Conservation (phyloP, 2,888 invertebrate genomes). For the Alcis repandata region DNA sequence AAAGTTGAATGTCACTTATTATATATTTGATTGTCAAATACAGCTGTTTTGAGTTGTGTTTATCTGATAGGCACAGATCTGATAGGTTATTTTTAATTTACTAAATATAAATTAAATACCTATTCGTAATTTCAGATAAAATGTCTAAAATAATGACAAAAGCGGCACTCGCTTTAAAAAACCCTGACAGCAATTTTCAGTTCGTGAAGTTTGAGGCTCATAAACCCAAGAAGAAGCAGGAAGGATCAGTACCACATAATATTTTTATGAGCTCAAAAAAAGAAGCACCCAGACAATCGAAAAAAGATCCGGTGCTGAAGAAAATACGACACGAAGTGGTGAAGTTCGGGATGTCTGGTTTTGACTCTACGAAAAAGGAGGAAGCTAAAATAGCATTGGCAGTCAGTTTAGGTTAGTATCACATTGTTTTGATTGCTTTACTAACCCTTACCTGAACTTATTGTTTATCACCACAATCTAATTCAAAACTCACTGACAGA, state of each 20-base stretch:
- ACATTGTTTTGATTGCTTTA: conserved; percentile 8
- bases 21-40: too few species aligned
- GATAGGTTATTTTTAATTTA: too few species aligned
- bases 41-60: background rate
- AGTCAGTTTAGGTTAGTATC: conserved; percentile 89
- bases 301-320: conserved; percentile 90
- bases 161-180: conserved; percentile 80
- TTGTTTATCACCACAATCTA: too few species aligned
- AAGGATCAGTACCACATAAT: conserved; percentile 37
- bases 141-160: conserved; percentile 82
- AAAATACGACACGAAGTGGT: conserved; percentile 93
- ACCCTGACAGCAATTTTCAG: conserved; percentile 75
- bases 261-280: conserved; percentile 46
- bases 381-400: conserved; percentile 93
- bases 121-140: background rate
- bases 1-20: background rate
- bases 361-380: conserved; percentile 89
- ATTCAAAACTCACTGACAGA: too few species aligned
- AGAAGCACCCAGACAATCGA: conserved; percentile 48
- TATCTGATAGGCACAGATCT: too few species aligned
- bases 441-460: background rate
- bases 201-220: conserved; percentile 82
- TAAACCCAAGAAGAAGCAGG: conserved; percentile 79
- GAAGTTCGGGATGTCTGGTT: conserved; percentile 93
- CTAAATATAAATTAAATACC: too few species aligned